Evolutionary conservation across 2,888 invertebrate genomes (phyloP).

Genomic region (Cheilosia grossa): DNA sequence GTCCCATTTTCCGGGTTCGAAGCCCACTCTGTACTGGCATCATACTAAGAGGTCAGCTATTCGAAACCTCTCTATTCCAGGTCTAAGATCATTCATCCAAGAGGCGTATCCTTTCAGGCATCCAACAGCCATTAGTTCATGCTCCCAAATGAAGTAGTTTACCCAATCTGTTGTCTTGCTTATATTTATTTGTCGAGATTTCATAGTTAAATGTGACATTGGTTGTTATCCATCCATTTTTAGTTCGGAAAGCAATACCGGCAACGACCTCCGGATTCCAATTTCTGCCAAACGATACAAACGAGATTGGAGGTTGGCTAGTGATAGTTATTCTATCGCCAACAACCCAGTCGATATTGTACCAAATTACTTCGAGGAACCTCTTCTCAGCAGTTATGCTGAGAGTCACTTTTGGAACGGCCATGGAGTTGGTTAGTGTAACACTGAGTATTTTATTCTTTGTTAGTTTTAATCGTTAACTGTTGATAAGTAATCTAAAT

Average conservation of each 20-base stretch:
- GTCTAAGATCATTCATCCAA: constrained; percentile 84
- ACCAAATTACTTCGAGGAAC: constrained; percentile 72
- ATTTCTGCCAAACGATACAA: constrained; percentile 20
- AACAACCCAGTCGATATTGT: constrained; percentile 46
- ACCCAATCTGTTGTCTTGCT: constrained; percentile 73
- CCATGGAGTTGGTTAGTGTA: not conserved
- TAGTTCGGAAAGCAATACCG: constrained; percentile 25
- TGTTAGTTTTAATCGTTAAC: not conserved
- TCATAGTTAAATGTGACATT: constrained; percentile 68
- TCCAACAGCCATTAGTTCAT: constrained; percentile 77
- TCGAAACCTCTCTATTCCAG: constrained; percentile 81
- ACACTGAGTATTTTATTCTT: not conserved
- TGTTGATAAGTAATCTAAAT: constrained; percentile 6
- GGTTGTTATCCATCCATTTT: constrained; percentile 72
- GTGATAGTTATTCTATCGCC: constrained; percentile 74
- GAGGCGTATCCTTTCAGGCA: constrained; percentile 83
- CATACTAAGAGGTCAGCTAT: constrained; percentile 85
- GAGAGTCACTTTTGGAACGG: constrained; percentile 43
- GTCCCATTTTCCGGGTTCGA: constrained; percentile 70
- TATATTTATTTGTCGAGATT: constrained; percentile 51
- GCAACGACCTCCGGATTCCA: constrained; percentile 34
- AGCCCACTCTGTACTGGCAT: constrained; percentile 84
- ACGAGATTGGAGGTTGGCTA: constrained; percentile 54
- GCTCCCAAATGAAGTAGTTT: constrained; percentile 72
- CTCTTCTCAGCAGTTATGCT: constrained; percentile 70